phyloP scores from a whole-genome alignment of 2,797 vertebrate genomes.

The Molossus alvarezi region DNA sequence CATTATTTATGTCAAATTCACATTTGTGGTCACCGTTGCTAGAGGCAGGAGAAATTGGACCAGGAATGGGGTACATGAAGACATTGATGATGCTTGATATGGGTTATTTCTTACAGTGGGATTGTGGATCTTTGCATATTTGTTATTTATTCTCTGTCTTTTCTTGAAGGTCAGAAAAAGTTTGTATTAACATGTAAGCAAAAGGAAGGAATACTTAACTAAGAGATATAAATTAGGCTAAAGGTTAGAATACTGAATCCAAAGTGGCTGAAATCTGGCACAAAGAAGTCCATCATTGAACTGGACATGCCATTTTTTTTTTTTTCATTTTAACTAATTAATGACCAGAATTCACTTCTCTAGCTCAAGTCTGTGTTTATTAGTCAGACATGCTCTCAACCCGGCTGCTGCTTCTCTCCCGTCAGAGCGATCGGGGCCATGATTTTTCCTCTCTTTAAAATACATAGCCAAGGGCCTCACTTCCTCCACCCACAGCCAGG shows the following conservation, averaged over 20 bases:
- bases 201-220: background rate
- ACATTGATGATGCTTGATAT: background rate
- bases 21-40: background rate
- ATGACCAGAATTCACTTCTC: conserved; percentile 3
- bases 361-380: background rate
- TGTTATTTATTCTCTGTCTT: background rate
- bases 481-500: background rate
- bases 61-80: background rate
- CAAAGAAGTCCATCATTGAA: background rate
- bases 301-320: background rate
- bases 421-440: background rate
- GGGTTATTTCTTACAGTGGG: background rate
- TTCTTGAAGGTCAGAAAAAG: conserved; percentile 16
- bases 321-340: background rate
- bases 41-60: background rate
- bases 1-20: background rate
- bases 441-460: conserved; percentile 33
- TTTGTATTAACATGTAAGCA: background rate
- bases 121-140: background rate
- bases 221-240: background rate
- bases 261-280: background rate
- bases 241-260: background rate
- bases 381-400: background rate
- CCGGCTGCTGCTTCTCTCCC: background rate
- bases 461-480: background rate